A percentile compares a stretch with the other conserved stretches of the same genome.
Evolutionary conservation across 2,113 vertebrate species (phyloP).

Genomic region (Carassius carassius): DNA sequence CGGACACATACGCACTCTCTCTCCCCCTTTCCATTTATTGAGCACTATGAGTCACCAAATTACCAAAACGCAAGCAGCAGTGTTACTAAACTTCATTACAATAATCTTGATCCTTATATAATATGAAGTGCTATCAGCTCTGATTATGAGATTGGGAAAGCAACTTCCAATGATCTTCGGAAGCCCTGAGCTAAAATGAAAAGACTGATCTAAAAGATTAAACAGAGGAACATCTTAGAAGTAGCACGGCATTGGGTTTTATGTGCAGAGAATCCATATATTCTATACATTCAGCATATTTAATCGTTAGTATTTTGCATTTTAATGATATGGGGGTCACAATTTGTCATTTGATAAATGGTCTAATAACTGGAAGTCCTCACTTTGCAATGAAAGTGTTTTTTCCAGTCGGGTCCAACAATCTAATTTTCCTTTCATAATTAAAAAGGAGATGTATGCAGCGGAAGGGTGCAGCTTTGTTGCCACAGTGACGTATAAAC

Average conservation of each 20-base stretch:
- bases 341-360: conserved; percentile 9
- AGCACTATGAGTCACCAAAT: conserved; percentile 4
- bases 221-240: neutral
- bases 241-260: neutral
- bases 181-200: conserved; percentile 9
- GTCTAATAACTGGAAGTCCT: conserved; percentile 1
- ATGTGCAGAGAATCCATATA: neutral
- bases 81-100: conserved; percentile 21
- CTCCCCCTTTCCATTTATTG: neutral
- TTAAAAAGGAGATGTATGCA: conserved; percentile 40
- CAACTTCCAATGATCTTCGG: conserved; percentile 31
- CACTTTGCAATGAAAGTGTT: conserved; percentile 4
- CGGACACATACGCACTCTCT: neutral
- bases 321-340: conserved; percentile 8
- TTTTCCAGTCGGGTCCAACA: conserved; percentile 14
- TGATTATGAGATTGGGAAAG: conserved; percentile 32
- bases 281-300: conserved; percentile 8
- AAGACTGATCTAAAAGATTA: conserved; percentile 25
- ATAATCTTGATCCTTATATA: conserved; percentile 39
- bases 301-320: neutral
- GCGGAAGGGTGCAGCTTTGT: conserved; percentile 38
- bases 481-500: conserved; percentile 39
- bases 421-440: conserved; percentile 45
- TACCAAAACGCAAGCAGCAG: conserved; percentile 15
- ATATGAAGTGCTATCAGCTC: conserved; percentile 39